These are phyloP conservation scores for Erannis defoliaria DNA, from an alignment of 2,888 invertebrate genomes.

Conservation along the genomic window DNA sequence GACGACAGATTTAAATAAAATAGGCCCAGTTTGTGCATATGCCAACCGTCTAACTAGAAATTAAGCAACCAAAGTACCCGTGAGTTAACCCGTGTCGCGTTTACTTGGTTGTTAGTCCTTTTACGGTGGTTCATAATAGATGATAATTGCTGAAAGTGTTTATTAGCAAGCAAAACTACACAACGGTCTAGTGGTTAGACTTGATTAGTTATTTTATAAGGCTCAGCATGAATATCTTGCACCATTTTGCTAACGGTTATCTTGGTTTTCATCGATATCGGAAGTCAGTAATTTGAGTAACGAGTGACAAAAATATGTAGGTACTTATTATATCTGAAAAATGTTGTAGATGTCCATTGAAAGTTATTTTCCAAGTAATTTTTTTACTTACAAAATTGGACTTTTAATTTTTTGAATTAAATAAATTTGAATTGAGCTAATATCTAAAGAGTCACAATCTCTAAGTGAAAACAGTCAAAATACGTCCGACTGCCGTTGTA, in stretches of 20 bases:
- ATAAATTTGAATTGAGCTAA: no score
- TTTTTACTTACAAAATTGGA: no score
- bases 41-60: not conserved
- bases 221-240: not conserved
- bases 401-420: no score
- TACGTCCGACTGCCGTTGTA: no score
- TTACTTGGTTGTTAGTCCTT: conserved; percentile 7
- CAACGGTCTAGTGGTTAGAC: not conserved
- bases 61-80: conserved; percentile 4
- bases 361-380: no score
- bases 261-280: not conserved
- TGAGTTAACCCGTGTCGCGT: not conserved
- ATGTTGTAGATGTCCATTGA: no score
- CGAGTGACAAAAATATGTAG: not conserved
- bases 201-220: not conserved
- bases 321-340: not conserved
- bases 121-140: conserved; percentile 6
- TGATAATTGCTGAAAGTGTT: conserved; percentile 14
- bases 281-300: not conserved
- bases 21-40: not conserved
- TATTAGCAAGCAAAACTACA: conserved; percentile 11
- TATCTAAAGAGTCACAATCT: no score
- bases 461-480: no score
- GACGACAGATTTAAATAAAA: not conserved
- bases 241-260: not conserved